Percentiles rank a stretch among this genome's conserved stretches.
Evolutionary conservation across 2,797 vertebrate species (phyloP).

Genomic region (Sebastes vulpes): DNA sequence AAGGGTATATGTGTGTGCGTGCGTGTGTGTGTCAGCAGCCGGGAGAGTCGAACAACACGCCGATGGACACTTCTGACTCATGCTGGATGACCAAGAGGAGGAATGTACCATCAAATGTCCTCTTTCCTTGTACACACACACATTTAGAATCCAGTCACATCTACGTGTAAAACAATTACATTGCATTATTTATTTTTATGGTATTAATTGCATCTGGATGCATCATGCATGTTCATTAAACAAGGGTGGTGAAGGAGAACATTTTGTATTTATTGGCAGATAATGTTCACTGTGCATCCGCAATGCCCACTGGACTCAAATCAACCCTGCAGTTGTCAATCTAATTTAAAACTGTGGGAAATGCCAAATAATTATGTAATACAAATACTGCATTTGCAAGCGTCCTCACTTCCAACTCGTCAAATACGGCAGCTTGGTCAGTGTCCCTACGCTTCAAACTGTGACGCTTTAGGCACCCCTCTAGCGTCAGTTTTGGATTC

Average conservation of each 20-base stretch:
- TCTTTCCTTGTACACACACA: background rate
- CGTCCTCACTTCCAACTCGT: too few relatives aligned
- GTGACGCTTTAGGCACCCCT: too few relatives aligned
- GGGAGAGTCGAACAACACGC: background rate
- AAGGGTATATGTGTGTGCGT: background rate
- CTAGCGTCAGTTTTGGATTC: too few relatives aligned
- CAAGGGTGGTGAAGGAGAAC: background rate
- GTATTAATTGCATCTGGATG: background rate
- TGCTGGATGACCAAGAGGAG: constrained; percentile 23
- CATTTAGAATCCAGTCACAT: background rate
- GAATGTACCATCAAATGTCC: background rate
- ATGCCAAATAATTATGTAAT: too few relatives aligned
- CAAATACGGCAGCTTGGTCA: too few relatives aligned
- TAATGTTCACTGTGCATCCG: background rate
- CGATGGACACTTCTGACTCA: constrained; percentile 55
- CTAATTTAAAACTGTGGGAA: too few relatives aligned
- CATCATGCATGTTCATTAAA: background rate
- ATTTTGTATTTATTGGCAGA: background rate
- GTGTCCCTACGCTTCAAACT: too few relatives aligned
- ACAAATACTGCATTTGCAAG: too few relatives aligned
- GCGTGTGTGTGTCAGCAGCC: constrained; percentile 1
- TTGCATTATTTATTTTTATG: background rate
- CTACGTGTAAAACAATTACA: background rate
- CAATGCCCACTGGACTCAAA: background rate
- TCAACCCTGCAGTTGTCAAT: too few relatives aligned